Conservation (phyloP, 92 coral and sea anemone genomes). For the Scolanthus callimorphus region DNA sequence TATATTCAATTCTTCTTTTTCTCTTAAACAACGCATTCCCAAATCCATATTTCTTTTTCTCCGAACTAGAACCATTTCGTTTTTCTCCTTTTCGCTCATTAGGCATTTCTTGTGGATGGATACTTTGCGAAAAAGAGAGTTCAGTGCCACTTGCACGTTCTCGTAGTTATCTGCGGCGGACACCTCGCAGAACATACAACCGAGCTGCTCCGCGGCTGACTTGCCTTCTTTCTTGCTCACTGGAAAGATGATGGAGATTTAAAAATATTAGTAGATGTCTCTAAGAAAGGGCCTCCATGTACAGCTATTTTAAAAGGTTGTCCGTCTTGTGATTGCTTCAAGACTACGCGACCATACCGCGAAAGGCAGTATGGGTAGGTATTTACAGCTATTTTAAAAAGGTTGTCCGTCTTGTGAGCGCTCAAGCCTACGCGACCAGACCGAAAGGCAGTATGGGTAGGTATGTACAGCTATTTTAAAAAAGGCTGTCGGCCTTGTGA, state of each 20-base stretch:
- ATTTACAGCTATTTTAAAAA: too few relatives aligned
- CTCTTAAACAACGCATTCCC: conserved; percentile 85
- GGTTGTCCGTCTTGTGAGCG: too few relatives aligned
- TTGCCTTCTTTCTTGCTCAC: conserved; percentile 88
- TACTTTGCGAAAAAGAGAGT: conserved; percentile 74
- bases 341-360: too few relatives aligned
- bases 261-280: too few relatives aligned
- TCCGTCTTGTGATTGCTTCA: too few relatives aligned
- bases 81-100: conserved; percentile 70
- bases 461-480: too few relatives aligned
- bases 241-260: conserved; percentile 29
- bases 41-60: conserved; percentile 79
- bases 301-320: too few relatives aligned
- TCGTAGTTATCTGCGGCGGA: conserved; percentile 96
- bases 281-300: too few relatives aligned
- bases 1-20: conserved; percentile 48
- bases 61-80: conserved; percentile 54
- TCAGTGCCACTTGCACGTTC: conserved; percentile 83
- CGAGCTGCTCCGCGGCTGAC: conserved; percentile 89
- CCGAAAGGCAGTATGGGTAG: too few relatives aligned
- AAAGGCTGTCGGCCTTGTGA: too few relatives aligned
- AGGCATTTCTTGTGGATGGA: conserved; percentile 63
- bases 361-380: too few relatives aligned
- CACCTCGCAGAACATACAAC: conserved; percentile 96
- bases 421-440: too few relatives aligned